Evolutionary conservation across 2,113 vertebrate species (phyloP).

Genomic region (Rhinogobius similis): DNA sequence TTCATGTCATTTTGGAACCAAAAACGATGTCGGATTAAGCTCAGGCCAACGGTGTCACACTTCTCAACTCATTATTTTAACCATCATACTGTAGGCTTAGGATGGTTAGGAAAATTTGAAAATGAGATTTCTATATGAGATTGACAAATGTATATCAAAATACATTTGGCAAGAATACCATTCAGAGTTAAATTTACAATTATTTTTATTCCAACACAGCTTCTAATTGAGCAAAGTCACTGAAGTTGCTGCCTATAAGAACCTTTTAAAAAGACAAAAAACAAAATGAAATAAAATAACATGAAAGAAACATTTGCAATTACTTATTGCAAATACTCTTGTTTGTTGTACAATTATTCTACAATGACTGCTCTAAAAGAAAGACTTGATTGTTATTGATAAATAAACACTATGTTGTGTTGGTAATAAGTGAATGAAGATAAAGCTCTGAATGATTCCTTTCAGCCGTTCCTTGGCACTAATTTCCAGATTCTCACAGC

Average conservation of each 20-base stretch:
- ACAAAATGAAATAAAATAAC: too few species aligned
- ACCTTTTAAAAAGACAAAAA: background rate
- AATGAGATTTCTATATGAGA: background rate
- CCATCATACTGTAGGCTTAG: background rate
- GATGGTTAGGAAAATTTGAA: background rate
- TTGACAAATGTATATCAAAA: too few species aligned
- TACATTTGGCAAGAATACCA: too few species aligned
- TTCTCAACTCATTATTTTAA: background rate
- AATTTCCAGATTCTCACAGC: conserved; percentile 40
- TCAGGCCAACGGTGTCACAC: background rate
- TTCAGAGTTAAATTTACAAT: too few species aligned
- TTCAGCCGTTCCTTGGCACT: conserved; percentile 27
- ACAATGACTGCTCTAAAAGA: background rate
- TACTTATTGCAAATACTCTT: too few species aligned
- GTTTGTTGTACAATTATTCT: background rate
- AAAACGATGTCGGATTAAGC: background rate
- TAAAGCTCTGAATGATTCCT: background rate
- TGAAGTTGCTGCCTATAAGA: background rate
- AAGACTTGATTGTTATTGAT: background rate
- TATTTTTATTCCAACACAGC: background rate
- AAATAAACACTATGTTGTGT: background rate
- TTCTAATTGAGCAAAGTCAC: background rate
- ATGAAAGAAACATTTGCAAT: background rate
- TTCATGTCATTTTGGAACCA: background rate
- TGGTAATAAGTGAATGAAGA: conserved; percentile 2